These are phyloP conservation scores for Perizoma affinitatum DNA, from an alignment of 2,888 invertebrate genomes.

Conservation along the genomic window DNA sequence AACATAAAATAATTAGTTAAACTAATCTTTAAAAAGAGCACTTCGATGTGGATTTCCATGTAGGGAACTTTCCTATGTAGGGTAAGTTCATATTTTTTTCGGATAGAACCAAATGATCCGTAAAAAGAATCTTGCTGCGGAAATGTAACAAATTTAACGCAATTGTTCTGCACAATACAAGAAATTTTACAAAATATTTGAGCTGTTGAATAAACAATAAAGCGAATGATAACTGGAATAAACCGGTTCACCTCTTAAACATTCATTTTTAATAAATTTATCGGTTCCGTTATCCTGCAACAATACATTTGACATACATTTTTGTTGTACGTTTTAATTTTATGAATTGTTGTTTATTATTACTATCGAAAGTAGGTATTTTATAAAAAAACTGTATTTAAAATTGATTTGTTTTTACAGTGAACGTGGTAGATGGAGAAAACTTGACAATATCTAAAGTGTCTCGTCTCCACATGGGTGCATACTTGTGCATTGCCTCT, in stretches of 20 bases:
- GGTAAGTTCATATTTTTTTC: slow-evolving; percentile 5
- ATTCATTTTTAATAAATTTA: slow-evolving; percentile 34
- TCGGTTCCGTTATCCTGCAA: slow-evolving; percentile 33
- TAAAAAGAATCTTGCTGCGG: slow-evolving; percentile 46
- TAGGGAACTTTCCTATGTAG: background rate
- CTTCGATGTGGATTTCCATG: too few species aligned
- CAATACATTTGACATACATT: slow-evolving; percentile 23
- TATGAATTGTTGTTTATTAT: slow-evolving; percentile 16
- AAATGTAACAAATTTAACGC: slow-evolving; percentile 43
- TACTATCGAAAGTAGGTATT: slow-evolving; percentile 10
- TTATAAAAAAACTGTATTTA: slow-evolving; percentile 7
- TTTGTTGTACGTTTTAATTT: slow-evolving; percentile 22
- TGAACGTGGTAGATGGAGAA: slow-evolving; percentile 95
- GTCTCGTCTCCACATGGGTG: slow-evolving; percentile 95
- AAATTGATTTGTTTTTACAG: slow-evolving; percentile 79
- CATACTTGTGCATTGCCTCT: slow-evolving; percentile 95
- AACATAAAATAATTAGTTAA: slow-evolving; percentile 33
- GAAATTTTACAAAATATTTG: slow-evolving; percentile 57
- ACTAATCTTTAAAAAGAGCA: slow-evolving; percentile 22
- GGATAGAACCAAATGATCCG: slow-evolving; percentile 33
- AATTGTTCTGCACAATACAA: slow-evolving; percentile 65
- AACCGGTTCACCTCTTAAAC: slow-evolving; percentile 36
- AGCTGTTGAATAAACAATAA: slow-evolving; percentile 58
- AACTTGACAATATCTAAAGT: slow-evolving; percentile 94
- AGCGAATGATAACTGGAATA: slow-evolving; percentile 35